Evolutionary conservation across 2,113 vertebrate species (phyloP).

Genomic region (Syngnathus typhle): DNA sequence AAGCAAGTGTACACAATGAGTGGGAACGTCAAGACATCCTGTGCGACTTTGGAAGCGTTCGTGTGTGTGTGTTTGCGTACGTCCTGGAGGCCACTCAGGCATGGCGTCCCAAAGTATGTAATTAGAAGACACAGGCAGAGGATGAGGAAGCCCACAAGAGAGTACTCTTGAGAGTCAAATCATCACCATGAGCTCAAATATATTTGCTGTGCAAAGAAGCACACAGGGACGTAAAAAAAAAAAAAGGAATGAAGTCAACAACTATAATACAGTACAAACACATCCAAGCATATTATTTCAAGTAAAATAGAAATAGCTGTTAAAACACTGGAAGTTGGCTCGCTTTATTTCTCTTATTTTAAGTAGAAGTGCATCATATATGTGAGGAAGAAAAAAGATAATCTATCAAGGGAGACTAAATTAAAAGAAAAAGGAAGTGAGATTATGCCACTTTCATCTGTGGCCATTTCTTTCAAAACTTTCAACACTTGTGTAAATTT

Average conservation of each 20-base stretch:
- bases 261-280: background rate
- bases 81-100: slow-evolving; percentile 19
- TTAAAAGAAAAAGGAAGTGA: slow-evolving; percentile 6
- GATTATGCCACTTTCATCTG: background rate
- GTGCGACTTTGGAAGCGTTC: slow-evolving; percentile 26
- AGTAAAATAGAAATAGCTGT: background rate
- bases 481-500: background rate
- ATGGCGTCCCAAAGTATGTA: slow-evolving; percentile 37
- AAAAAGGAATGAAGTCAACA: slow-evolving; percentile 6
- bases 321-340: background rate
- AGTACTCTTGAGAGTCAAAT: slow-evolving; percentile 37
- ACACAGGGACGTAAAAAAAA: background rate
- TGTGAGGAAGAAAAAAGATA: background rate
- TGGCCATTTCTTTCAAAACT: background rate
- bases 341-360: background rate
- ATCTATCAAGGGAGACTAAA: background rate
- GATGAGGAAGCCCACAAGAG: slow-evolving; percentile 44
- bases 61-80: slow-evolving; percentile 13
- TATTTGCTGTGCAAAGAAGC: slow-evolving; percentile 1
- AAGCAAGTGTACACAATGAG: slow-evolving; percentile 30
- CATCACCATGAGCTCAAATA: slow-evolving; percentile 34
- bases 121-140: slow-evolving; percentile 53
- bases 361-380: background rate
- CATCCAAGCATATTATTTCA: slow-evolving; percentile 4
- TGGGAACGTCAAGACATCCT: slow-evolving; percentile 15